Conservation (phyloP, 2,113 vertebrate species). For the Grammomys dolichurus region DNA sequence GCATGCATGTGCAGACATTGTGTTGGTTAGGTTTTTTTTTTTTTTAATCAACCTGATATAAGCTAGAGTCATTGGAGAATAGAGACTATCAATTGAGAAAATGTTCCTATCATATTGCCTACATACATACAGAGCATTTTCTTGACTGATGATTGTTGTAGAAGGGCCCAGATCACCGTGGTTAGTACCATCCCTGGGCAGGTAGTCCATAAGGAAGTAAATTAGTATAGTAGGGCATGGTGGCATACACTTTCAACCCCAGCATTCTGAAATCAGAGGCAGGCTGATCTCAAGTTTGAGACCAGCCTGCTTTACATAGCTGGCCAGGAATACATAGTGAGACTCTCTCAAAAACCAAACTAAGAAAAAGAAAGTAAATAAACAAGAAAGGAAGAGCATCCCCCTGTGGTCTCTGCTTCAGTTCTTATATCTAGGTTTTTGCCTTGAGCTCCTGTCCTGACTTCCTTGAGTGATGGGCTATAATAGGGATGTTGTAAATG, state of each 20-base stretch:
- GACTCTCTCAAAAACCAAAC: background rate
- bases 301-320: background rate
- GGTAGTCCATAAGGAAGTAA: background rate
- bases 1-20: background rate
- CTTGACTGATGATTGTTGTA: background rate
- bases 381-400: background rate
- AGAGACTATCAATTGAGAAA: background rate
- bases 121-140: background rate
- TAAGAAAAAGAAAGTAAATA: background rate
- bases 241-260: background rate
- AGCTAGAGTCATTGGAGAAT: background rate
- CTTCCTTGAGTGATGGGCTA: background rate
- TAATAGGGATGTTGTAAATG: background rate
- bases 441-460: background rate
- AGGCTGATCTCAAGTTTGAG: background rate
- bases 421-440: background rate
- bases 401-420: background rate
- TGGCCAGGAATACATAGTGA: background rate
- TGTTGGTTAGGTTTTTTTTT: background rate
- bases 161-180: background rate
- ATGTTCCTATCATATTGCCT: background rate
- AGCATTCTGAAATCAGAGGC: background rate
- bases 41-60: background rate
- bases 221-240: background rate
- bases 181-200: background rate